These are phyloP conservation scores for Lamprotornis superbus DNA, from an alignment of 2,113 vertebrate genomes.

Conservation along the genomic window DNA sequence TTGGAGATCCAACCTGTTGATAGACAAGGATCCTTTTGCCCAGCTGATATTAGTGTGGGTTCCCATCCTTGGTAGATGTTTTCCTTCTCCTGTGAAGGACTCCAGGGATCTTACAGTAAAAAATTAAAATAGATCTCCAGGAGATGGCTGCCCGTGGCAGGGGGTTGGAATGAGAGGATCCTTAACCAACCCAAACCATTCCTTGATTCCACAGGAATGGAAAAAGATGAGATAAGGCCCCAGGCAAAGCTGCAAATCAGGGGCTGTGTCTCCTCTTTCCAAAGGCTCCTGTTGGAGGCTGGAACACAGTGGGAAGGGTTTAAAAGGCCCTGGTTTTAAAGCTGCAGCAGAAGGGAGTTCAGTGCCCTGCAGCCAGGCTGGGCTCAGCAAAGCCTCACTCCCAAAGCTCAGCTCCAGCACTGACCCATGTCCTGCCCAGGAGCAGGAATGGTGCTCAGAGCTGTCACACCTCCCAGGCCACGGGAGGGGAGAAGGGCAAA, in stretches of 20 bases:
- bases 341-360: background rate
- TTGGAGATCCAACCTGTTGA: background rate
- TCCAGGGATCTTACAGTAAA: background rate
- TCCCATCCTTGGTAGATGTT: background rate
- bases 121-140: background rate
- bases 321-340: background rate
- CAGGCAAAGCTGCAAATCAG: background rate
- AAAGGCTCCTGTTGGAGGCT: accelerated
- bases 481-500: background rate
- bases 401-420: background rate
- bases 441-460: background rate
- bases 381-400: background rate
- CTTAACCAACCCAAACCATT: background rate
- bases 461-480: background rate
- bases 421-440: background rate
- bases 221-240: background rate
- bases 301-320: background rate
- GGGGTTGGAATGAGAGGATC: background rate
- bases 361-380: background rate
- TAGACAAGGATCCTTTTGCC: background rate
- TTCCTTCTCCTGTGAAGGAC: background rate
- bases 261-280: background rate
- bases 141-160: background rate
- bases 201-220: background rate
- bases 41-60: accelerated